phyloP scores from a whole-genome alignment of 2,888 invertebrate species.

The Amphipoea oculea region DNA sequence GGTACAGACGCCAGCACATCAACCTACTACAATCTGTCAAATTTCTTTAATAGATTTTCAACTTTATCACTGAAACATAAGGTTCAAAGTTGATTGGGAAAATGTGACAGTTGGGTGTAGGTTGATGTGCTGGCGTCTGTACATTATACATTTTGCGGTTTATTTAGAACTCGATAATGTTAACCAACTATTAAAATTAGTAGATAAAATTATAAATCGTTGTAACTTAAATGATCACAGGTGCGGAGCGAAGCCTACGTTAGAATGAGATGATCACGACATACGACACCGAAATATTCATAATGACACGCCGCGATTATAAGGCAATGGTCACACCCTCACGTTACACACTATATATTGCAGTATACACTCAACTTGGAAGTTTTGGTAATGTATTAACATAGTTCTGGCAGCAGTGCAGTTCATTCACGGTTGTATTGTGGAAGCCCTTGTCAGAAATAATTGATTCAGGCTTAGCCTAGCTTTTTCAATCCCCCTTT shows the following conservation, averaged over 20 bases:
- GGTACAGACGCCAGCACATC: no score
- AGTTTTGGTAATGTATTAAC: not conserved
- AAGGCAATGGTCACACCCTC: constrained; percentile 54
- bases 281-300: constrained; percentile 48
- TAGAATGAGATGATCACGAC: constrained; percentile 28
- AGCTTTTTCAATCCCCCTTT: not conserved
- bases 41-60: no score
- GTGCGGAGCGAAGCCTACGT: constrained; percentile 27
- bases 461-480: not conserved
- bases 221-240: constrained; percentile 45
- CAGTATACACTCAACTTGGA: not conserved
- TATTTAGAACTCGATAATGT: not conserved
- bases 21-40: no score
- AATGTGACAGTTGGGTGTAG: no score
- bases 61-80: no score
- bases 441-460: constrained; percentile 21
- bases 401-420: constrained; percentile 4
- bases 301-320: constrained; percentile 42
- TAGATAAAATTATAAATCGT: not conserved
- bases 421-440: not conserved
- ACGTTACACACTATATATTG: not conserved
- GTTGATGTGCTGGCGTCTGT: no score
- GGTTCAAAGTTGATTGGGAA: no score
- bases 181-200: not conserved
- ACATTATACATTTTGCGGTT: not conserved